These are phyloP conservation scores for Macrotus californicus DNA, from an alignment of 2,113 vertebrate genomes.

Conservation along the genomic window DNA sequence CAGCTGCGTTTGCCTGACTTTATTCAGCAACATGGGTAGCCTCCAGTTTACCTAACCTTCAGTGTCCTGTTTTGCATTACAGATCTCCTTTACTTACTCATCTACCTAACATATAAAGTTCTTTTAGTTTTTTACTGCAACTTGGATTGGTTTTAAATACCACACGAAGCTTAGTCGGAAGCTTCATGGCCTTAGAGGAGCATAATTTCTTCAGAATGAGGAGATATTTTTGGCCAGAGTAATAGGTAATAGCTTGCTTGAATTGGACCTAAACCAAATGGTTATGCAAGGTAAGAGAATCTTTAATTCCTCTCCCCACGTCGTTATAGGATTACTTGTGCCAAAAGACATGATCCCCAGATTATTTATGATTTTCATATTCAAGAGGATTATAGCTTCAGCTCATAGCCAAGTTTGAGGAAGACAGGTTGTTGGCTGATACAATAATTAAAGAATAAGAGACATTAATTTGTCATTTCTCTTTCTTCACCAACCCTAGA, in stretches of 20 bases:
- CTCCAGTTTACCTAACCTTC: not conserved
- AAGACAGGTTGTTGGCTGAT: not conserved
- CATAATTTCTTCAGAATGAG: slow-evolving; percentile 2
- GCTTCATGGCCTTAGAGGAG: not conserved
- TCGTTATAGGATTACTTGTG: not conserved
- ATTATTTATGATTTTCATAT: slow-evolving; percentile 2
- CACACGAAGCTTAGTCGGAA: not conserved
- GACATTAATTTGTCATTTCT: not conserved
- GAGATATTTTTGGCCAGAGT: not conserved
- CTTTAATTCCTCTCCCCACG: not conserved
- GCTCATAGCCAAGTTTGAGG: not conserved
- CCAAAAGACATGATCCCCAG: not conserved
- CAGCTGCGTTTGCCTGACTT: not conserved
- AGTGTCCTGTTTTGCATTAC: not conserved
- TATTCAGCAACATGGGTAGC: not conserved
- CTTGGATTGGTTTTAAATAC: not conserved
- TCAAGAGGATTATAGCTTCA: not conserved
- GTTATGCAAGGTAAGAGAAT: not conserved
- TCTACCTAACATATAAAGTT: not conserved
- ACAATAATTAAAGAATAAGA: not conserved
- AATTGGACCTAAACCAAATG: not conserved
- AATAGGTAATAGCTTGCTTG: not conserved
- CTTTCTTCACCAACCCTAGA: not conserved
- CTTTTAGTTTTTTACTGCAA: not conserved
- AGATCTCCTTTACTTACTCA: not conserved